Conservation (phyloP, 2,113 vertebrate genomes). For the Vidua chalybeata region DNA sequence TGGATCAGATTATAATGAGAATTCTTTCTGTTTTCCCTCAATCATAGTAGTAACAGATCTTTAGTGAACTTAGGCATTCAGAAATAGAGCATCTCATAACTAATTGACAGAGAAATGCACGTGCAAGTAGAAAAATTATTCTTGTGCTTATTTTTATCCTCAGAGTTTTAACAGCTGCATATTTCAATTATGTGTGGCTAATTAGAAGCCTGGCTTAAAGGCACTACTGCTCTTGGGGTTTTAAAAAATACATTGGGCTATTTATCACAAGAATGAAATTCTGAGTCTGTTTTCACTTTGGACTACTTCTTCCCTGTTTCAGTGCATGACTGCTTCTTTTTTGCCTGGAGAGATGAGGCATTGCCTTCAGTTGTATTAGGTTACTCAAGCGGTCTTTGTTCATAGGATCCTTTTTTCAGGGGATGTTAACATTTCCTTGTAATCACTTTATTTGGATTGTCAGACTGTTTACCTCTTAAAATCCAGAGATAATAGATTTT, state of each 20-base stretch:
- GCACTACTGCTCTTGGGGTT: neutral
- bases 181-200: slow-evolving; percentile 1
- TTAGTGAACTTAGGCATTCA: neutral
- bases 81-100: slow-evolving; percentile 18
- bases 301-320: neutral
- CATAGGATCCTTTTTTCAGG: neutral
- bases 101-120: slow-evolving; percentile 18
- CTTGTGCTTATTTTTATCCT: slow-evolving; percentile 39
- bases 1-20: neutral
- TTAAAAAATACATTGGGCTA: neutral
- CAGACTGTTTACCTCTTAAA: neutral
- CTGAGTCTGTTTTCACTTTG: neutral
- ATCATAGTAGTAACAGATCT: neutral
- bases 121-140: slow-evolving; percentile 34
- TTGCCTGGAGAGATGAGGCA: neutral
- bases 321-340: neutral
- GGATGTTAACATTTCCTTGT: neutral
- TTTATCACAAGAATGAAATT: neutral
- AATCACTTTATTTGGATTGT: neutral
- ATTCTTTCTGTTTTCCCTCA: neutral
- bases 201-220: slow-evolving; percentile 40
- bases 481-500: neutral
- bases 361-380: neutral
- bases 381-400: neutral
- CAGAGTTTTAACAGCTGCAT: slow-evolving; percentile 41